phyloP scores from a whole-genome alignment of 2,797 vertebrate species.

The Margarornis squamiger region DNA sequence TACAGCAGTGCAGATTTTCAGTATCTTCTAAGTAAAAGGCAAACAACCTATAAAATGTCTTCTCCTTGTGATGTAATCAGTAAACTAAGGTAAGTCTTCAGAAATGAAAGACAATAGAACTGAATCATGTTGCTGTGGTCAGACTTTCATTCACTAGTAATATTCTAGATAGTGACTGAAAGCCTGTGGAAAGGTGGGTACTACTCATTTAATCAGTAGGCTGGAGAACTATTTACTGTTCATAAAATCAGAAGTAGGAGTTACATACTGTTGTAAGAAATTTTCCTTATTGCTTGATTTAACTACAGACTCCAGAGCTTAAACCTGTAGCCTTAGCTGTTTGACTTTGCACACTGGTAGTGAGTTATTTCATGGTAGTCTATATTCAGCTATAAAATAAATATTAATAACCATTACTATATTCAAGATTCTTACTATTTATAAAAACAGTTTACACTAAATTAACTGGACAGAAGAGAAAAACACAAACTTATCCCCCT shows the following conservation, averaged over 20 bases:
- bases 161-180: background rate
- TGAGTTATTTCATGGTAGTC: background rate
- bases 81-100: background rate
- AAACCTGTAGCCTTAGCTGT: background rate
- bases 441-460: background rate
- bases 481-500: rapidly evolving
- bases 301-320: background rate
- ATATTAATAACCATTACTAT: background rate
- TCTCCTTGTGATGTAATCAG: background rate
- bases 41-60: background rate
- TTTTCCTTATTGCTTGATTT: background rate
- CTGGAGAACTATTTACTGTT: background rate
- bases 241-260: background rate
- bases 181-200: background rate
- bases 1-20: background rate
- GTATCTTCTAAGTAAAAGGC: background rate
- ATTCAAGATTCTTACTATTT: background rate
- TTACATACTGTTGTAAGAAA: background rate
- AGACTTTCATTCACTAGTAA: background rate
- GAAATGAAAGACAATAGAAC: background rate
- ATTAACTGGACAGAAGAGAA: background rate
- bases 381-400: background rate
- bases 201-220: background rate
- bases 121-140: background rate
- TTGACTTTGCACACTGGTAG: background rate